A percentile compares a stretch with the other conserved stretches of the same genome.
Evolutionary conservation across 2,888 invertebrate species (phyloP).

Genomic region (Steromphala cineraria): DNA sequence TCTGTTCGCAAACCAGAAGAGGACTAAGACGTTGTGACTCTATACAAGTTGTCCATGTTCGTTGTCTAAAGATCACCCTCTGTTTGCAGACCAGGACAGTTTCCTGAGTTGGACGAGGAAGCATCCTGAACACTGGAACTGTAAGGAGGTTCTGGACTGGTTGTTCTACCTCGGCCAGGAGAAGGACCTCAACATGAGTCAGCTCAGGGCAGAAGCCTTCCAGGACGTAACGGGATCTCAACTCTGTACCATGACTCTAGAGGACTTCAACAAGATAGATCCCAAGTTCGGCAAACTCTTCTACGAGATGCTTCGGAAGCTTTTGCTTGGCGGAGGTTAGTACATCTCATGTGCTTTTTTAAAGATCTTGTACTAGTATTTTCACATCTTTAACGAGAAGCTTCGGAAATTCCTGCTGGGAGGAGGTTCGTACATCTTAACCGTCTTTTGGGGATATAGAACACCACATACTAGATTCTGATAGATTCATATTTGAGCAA

Average conservation of each 20-base stretch:
- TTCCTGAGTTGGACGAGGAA: constrained; percentile 62
- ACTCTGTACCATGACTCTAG: constrained; percentile 54
- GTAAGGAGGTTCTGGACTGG: constrained; percentile 65
- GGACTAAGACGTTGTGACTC: not conserved
- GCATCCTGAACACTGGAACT: constrained; percentile 62
- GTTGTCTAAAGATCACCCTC: no score
- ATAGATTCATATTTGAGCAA: no score
- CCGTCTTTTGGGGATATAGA: no score
- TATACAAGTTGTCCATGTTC: no score
- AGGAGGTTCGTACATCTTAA: no score
- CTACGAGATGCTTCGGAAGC: constrained; percentile 45
- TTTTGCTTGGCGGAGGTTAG: constrained; percentile 29
- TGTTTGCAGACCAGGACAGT: constrained; percentile 34
- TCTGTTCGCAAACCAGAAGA: no score
- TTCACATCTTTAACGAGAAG: no score
- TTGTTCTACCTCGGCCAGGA: constrained; percentile 59
- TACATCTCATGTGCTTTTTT: not conserved
- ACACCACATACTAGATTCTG: no score
- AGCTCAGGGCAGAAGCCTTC: constrained; percentile 63
- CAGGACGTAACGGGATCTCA: constrained; percentile 58
- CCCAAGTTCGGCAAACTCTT: constrained; percentile 57
- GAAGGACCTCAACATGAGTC: constrained; percentile 53
- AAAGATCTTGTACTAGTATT: no score
- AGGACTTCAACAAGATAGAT: constrained; percentile 56
- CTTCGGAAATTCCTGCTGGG: no score